These are phyloP conservation scores for Diploptera punctata DNA, from an alignment of 2,888 invertebrate genomes.

Conservation along the genomic window DNA sequence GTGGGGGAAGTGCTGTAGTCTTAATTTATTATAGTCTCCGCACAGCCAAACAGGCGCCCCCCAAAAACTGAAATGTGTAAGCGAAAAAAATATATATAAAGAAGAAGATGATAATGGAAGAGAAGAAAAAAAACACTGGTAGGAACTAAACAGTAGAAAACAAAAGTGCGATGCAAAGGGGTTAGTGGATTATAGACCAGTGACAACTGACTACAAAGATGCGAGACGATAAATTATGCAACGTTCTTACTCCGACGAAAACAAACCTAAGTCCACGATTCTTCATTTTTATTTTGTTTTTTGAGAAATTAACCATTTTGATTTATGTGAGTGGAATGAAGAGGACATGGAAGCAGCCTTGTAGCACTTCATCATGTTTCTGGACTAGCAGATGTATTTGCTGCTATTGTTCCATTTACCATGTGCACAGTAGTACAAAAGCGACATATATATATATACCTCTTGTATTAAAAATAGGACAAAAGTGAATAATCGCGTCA, in stretches of 20 bases:
- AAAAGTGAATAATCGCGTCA: too few relatives aligned
- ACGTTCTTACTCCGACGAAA: neutral
- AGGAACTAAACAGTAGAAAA: neutral
- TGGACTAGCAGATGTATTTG: neutral
- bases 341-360: neutral
- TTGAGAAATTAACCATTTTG: neutral
- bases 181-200: neutral
- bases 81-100: neutral
- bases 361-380: neutral
- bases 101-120: neutral
- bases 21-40: constrained; percentile 22
- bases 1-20: constrained; percentile 15
- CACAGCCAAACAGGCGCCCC: neutral
- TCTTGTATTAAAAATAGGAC: too few relatives aligned
- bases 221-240: neutral
- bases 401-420: too few relatives aligned
- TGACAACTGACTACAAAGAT: constrained; percentile 1
- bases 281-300: too few relatives aligned
- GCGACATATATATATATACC: too few relatives aligned
- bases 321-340: neutral
- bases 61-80: neutral
- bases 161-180: constrained; percentile 2
- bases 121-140: too few relatives aligned
- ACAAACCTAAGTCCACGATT: neutral
- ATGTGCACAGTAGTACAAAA: too few relatives aligned